Percentiles rank a stretch among this genome's conserved stretches.
phyloP scores from a whole-genome alignment of 2,797 vertebrate species.

The Sebastes taczanowskii region DNA sequence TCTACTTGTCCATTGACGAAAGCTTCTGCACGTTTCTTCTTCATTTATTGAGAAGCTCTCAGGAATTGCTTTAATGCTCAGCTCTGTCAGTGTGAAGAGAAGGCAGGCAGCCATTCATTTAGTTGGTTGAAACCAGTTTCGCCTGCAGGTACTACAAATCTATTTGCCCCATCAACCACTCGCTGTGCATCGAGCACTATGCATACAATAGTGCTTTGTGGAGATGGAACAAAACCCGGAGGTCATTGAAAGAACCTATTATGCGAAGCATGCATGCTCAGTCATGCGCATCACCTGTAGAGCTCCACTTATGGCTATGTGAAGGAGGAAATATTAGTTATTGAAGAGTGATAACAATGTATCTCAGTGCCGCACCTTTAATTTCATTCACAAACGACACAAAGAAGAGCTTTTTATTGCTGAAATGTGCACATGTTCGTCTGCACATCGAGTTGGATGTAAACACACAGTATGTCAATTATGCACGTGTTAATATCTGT shows the following conservation, averaged over 20 bases:
- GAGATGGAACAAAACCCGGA: slow-evolving; percentile 45
- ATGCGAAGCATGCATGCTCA: slow-evolving; percentile 29
- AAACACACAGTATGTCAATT: background rate
- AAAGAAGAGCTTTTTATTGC: background rate
- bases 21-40: background rate
- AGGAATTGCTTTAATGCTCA: background rate
- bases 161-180: slow-evolving; percentile 32
- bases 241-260: slow-evolving; percentile 51
- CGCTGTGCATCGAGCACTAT: background rate
- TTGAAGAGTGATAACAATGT: slow-evolving; percentile 17
- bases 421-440: background rate
- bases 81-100: background rate
- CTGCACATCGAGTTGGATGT: background rate
- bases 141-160: slow-evolving; percentile 48
- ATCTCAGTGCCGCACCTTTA: background rate
- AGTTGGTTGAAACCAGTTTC: slow-evolving; percentile 9
- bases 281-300: slow-evolving; percentile 34
- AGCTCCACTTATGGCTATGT: background rate
- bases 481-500: background rate
- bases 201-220: slow-evolving; percentile 52
- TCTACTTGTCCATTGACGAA: slow-evolving; percentile 1
- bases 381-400: background rate
- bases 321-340: slow-evolving; percentile 23
- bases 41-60: background rate
- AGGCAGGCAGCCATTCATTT: slow-evolving; percentile 16